A percentile compares a stretch with the other conserved stretches of the same genome.
phyloP scores from a whole-genome alignment of 2,113 vertebrate species.

The Nothoprocta pentlandii region DNA sequence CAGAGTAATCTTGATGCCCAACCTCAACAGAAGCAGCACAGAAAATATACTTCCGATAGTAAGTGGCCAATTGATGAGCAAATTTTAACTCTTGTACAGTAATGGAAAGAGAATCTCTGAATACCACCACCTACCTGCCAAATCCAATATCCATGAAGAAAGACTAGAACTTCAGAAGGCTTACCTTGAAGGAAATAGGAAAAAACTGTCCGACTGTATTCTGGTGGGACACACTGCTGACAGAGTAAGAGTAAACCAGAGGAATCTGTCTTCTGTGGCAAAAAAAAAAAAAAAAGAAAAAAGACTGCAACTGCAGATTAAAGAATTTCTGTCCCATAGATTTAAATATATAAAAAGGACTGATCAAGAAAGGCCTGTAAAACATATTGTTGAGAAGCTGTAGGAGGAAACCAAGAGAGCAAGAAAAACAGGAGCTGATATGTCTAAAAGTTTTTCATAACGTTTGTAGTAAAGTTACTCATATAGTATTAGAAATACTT shows the following conservation, averaged over 20 bases:
- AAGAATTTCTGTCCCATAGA: background rate
- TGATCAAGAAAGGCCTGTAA: background rate
- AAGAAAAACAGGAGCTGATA: background rate
- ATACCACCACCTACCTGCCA: background rate
- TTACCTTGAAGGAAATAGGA: background rate
- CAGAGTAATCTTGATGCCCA: background rate
- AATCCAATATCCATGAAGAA: background rate
- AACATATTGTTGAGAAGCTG: background rate
- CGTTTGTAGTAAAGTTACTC: background rate
- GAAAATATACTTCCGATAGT: background rate
- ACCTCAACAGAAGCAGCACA: background rate
- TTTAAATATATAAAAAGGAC: background rate
- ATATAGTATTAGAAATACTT: background rate
- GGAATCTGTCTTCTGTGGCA: background rate
- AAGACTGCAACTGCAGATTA: background rate
- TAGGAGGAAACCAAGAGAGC: background rate
- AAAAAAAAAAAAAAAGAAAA: background rate
- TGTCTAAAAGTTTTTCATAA: background rate
- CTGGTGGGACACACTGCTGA: background rate
- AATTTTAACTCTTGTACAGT: background rate
- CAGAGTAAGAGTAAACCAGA: background rate
- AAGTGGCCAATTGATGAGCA: rapidly evolving
- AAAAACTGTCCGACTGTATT: background rate
- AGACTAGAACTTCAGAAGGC: background rate
- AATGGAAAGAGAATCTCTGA: background rate